A percentile compares a stretch with the other conserved stretches of the same genome.
Conservation (phyloP, 2,888 invertebrate genomes). For the Tipula unca region DNA sequence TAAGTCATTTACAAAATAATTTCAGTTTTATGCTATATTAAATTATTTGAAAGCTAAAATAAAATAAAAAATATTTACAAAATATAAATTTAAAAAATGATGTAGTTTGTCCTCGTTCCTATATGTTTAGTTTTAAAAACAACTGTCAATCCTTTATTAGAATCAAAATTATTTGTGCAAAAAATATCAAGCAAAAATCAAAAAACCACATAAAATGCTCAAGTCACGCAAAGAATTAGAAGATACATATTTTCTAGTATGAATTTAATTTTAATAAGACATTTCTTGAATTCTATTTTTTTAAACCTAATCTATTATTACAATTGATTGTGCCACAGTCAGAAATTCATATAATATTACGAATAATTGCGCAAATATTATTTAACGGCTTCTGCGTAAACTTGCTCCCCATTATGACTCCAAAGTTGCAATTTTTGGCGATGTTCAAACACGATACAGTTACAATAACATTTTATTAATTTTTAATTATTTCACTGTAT, state of each 20-base stretch:
- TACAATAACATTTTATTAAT: no score
- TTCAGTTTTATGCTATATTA: background rate
- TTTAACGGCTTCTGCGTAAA: no score
- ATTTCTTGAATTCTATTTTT: no score
- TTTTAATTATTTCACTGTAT: background rate
- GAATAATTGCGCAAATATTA: no score
- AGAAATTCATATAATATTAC: no score
- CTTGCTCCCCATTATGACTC: no score
- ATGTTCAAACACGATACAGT: no score
- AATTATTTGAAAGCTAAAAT: background rate
- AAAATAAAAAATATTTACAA: constrained; percentile 3
- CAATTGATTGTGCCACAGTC: no score
- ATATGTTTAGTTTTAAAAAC: background rate
- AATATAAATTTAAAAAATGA: background rate
- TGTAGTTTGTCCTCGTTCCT: background rate
- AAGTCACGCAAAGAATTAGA: background rate
- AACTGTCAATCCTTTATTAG: background rate
- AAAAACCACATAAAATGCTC: background rate
- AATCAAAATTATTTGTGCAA: background rate
- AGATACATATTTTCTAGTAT: background rate
- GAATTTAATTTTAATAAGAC: background rate
- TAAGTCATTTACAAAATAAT: background rate
- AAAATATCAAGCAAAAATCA: background rate
- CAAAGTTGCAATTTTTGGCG: no score
- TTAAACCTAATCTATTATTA: no score